Evolutionary conservation across 2,113 vertebrate species (phyloP).

Genomic region (Crotophaga sulcirostris): DNA sequence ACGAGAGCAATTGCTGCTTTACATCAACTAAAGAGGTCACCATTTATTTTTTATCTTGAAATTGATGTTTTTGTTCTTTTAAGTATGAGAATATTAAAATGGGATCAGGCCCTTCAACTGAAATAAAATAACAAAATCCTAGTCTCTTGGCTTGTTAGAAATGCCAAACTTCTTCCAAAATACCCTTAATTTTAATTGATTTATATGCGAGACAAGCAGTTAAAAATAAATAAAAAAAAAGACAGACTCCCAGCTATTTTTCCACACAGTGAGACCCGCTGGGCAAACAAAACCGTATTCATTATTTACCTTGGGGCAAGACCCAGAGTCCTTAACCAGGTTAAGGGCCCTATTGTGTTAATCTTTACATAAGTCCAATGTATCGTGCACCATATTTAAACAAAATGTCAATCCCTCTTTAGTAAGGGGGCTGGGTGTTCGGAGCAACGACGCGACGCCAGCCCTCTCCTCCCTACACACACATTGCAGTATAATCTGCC

Average conservation of each 20-base stretch:
- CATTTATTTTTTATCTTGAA: neutral
- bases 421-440: neutral
- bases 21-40: neutral
- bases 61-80: neutral
- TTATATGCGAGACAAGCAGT: neutral
- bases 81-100: neutral
- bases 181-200: neutral
- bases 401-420: neutral
- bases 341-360: constrained; percentile 10
- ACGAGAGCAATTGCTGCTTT: neutral
- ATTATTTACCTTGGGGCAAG: constrained; percentile 22
- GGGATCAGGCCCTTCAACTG: neutral
- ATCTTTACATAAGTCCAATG: neutral
- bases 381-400: neutral
- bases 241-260: neutral
- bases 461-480: neutral
- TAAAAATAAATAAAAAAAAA: neutral
- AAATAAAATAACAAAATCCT: neutral
- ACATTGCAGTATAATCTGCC: neutral
- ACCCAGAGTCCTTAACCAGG: constrained; percentile 16
- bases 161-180: neutral
- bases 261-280: neutral
- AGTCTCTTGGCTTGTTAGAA: neutral
- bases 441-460: neutral
- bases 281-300: constrained; percentile 7